Evolutionary conservation across 2,888 invertebrate genomes (phyloP), one percentile per base, ranked within the genome.

Genomic region (Bembecia ichneumoniformis): DNA sequence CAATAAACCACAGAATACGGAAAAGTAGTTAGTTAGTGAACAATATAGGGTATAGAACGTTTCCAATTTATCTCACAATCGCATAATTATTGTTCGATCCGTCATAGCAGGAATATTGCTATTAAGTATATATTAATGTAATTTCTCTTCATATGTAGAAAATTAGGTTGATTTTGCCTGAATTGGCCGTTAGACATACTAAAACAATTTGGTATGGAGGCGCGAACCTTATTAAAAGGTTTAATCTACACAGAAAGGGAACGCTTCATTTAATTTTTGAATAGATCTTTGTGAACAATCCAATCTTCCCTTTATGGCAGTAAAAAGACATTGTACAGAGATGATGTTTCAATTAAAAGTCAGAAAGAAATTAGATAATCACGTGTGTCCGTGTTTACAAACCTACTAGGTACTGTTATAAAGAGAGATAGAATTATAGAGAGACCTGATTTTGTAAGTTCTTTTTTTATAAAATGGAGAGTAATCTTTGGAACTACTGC

Each of bases 121-220:
- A 69, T 60, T 71, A 62, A 77, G 78, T 73, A 79, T 73, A 79
- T 78, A 82, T 82, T 28, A 77, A 64, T 74, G 72, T 76, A 76
- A 80, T 82, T 80, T 74, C 68, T 71, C 72, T 74, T 76, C 74
- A 75, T 71, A 73, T 75, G 69, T 71, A 73, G 69, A 71, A 74
- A 82, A 78, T 78, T 74, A 77, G 74, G 68, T 69, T 56, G 60
- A 76, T 75, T 69, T 74, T 74, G 67, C 70, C 71, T 62, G 68
- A 73, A 78, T 80, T 78, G 74, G 73, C 66, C 68, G 68, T 75
- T 77, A 76, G 70, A 72, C 64, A 74, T 73, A 77, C 75, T 77
- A 71, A 77, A 76, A 77, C 77, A 74, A 77, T 77, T 80, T 78
- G 59, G 64, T 64, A 64, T 71, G 71, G 66, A 67, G 64, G 65